Base-by-base conservation (phyloP, 2,797 vertebrate genomes). In the Gambelia wislizenii region DNA sequence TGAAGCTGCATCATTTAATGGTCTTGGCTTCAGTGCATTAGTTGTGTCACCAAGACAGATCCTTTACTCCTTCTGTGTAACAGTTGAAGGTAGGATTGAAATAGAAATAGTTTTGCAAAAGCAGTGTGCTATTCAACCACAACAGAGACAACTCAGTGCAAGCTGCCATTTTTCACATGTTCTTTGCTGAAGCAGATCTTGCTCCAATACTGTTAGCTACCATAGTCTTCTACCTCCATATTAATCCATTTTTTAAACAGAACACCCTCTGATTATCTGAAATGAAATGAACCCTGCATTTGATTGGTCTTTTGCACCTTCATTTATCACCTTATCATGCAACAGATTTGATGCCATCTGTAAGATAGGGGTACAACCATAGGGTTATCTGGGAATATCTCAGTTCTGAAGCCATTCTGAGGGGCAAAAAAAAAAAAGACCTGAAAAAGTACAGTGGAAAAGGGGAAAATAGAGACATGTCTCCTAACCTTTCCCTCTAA, bases 351-450 rank as follows among this genome's bases (percentile, higher is more conserved):
- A 83, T 90, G 84, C 33, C 2, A 92, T 52, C 18, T 10, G 36
- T 91, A 39, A 86, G 42, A 33, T 42, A 39, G 56, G 90, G 67
- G 72, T 18, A 88, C 14, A 61, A 59, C 89, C 84, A 93, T 70
- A 5, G 86, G 91, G 1, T 0, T 84, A 22, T 30, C 0, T 5
- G 49, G 0, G 0, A 36, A 49, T 39, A 85, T 25, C 44, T 42
- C 18, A 5, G 87, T n/a, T 27, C 77, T 91, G 39, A 36, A 89
- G 42, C 2, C 13, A 25, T 4, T n/a, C 56, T 90, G 83, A 80
- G 2, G 1, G 0, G 1, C 64, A 47, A 22, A 7, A 81, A 80
- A 47, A 22, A 7, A 81, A 80, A 81, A 90, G 78, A 30, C 76
- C 54, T 78, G 72, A 14, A 83, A 87, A 83, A 75, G 78, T 67